phyloP scores from a whole-genome alignment of 2,888 invertebrate genomes.

The Drosophila suboccidentalis region DNA sequence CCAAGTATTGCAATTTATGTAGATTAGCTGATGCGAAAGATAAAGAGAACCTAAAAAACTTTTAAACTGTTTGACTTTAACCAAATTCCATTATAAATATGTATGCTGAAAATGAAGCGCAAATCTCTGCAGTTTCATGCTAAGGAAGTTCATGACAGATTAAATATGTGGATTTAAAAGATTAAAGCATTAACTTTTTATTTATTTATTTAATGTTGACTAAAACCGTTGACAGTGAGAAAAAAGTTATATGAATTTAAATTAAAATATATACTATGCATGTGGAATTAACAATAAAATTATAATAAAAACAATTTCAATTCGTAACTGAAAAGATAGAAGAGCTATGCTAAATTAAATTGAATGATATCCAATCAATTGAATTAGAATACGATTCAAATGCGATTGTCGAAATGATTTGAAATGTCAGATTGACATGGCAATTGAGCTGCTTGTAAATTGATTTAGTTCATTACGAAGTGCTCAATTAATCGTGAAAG shows the following conservation, averaged over 20 bases:
- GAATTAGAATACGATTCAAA: neutral
- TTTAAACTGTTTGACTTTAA: no score
- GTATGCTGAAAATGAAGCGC: no score
- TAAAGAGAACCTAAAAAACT: neutral
- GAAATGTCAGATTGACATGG: neutral
- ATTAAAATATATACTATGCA: no score
- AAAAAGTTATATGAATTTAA: no score
- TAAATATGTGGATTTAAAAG: neutral
- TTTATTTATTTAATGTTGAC: no score
- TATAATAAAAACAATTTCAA: no score
- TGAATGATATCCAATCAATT: neutral
- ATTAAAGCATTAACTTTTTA: no score
- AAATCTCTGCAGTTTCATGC: neutral
- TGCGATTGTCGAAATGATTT: neutral
- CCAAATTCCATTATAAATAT: no score
- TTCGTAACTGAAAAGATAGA: no score
- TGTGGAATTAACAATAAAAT: no score
- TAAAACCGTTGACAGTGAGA: no score
- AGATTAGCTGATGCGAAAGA: neutral
- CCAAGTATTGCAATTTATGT: neutral
- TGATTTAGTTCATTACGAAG: slow-evolving; percentile 7
- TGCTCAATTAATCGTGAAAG: slow-evolving; percentile 4
- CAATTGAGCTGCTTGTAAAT: neutral
- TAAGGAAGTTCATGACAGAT: neutral
- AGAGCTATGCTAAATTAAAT: no score